phyloP scores from a whole-genome alignment of 2,888 invertebrate species.

The Acronicta aceris region DNA sequence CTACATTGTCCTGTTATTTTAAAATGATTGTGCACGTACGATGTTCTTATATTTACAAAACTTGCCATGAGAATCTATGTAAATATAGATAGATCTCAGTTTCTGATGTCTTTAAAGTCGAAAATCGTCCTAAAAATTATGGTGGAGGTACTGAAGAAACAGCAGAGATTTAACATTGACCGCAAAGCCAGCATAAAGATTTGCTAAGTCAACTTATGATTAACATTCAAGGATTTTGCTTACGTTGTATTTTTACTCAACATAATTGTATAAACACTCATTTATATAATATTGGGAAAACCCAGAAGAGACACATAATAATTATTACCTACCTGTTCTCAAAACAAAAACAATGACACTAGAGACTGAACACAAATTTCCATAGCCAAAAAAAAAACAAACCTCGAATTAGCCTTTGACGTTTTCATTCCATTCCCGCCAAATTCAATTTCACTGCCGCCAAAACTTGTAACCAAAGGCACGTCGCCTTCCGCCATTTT shows the following conservation, averaged over 20 bases:
- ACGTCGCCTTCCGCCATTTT: slow-evolving; percentile 85
- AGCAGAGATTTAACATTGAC: slow-evolving; percentile 47
- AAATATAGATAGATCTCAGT: slow-evolving; percentile 36
- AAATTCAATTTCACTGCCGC: slow-evolving; percentile 82
- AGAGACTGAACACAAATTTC: slow-evolving; percentile 19
- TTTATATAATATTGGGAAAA: slow-evolving; percentile 12
- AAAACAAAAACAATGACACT: slow-evolving; percentile 21
- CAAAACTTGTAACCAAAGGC: slow-evolving; percentile 83
- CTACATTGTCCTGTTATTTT: slow-evolving; percentile 48
- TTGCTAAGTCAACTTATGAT: slow-evolving; percentile 47
- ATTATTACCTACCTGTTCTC: neutral
- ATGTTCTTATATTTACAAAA: slow-evolving; percentile 46
- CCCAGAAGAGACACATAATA: neutral
- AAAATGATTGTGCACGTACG: slow-evolving; percentile 48
- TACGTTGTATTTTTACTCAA: slow-evolving; percentile 30
- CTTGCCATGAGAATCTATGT: slow-evolving; percentile 38
- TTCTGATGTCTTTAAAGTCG: slow-evolving; percentile 29
- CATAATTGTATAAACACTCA: slow-evolving; percentile 1
- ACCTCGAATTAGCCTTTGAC: slow-evolving; percentile 83
- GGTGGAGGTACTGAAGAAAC: slow-evolving; percentile 9
- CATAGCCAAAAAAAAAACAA: slow-evolving; percentile 62
- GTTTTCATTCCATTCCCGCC: slow-evolving; percentile 81
- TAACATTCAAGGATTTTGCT: slow-evolving; percentile 49
- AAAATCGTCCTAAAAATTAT: slow-evolving; percentile 14
- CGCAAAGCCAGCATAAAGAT: slow-evolving; percentile 45